phyloP scores from a whole-genome alignment of 2,888 invertebrate genomes.

The Drosophila nigricruria region DNA sequence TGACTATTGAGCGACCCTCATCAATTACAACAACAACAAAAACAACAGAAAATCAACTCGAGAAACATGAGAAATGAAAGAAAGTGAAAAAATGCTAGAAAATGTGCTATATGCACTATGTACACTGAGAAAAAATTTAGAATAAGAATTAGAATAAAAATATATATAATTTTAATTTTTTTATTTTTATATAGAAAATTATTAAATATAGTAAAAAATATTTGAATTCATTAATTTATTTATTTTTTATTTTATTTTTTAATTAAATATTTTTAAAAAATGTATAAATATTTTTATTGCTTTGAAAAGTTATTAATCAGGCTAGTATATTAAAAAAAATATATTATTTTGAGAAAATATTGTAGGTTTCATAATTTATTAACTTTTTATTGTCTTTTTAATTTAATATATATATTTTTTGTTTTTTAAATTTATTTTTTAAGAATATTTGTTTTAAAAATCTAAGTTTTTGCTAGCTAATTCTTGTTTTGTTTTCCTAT shows the following conservation, averaged over 20 bases:
- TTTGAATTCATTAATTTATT: too few species aligned
- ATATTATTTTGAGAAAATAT: too few species aligned
- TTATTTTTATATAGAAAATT: background rate
- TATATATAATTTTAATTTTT: background rate
- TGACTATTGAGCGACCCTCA: constrained; percentile 56
- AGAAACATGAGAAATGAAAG: constrained; percentile 49
- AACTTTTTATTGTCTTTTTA: background rate
- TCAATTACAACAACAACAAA: constrained; percentile 58
- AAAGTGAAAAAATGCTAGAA: constrained; percentile 70
- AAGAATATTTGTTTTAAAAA: background rate
- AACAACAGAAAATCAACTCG: background rate
- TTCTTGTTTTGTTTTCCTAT: background rate
- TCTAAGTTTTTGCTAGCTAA: background rate
- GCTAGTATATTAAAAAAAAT: background rate
- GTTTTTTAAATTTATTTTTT: background rate
- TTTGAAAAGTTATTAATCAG: background rate
- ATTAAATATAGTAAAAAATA: background rate
- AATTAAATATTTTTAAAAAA: background rate
- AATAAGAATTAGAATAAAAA: background rate
- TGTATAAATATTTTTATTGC: background rate
- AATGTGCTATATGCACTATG: constrained; percentile 26
- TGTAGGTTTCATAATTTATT: too few species aligned
- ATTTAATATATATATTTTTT: background rate
- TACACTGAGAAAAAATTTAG: constrained; percentile 13
- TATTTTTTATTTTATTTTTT: background rate